Percentiles rank a stretch among this genome's conserved stretches.
Evolutionary conservation across 2,113 vertebrate genomes (phyloP).

Genomic region (Cacatua alba): DNA sequence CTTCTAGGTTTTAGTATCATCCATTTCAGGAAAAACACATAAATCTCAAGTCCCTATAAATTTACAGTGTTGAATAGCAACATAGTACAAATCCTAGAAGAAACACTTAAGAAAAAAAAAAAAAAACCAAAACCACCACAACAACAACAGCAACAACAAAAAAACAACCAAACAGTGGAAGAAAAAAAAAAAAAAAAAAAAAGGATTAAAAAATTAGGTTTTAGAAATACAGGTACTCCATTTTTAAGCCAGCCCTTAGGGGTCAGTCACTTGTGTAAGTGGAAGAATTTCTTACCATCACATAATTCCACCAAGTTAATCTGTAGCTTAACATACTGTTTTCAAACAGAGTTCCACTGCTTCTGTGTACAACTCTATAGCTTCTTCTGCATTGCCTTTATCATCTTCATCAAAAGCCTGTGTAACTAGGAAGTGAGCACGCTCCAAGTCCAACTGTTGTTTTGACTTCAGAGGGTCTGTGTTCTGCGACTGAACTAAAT

Average conservation of each 20-base stretch:
- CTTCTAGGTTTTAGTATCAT: not conserved
- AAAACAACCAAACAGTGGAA: not conserved
- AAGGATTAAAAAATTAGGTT: not conserved
- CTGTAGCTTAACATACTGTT: conserved; percentile 82
- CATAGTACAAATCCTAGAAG: not conserved
- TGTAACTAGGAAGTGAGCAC: conserved; percentile 94
- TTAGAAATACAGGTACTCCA: conserved; percentile 49
- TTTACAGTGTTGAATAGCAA: not conserved
- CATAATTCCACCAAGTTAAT: conserved; percentile 70
- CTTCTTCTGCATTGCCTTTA: conserved; percentile 91
- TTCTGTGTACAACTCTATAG: conserved; percentile 93
- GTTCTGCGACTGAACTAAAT: conserved; percentile 88
- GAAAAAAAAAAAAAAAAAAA: not conserved
- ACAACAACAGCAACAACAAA: too few relatives aligned
- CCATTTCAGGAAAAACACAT: not conserved
- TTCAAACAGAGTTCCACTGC: conserved; percentile 96
- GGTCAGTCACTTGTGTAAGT: conserved; percentile 39
- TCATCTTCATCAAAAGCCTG: conserved; percentile 98
- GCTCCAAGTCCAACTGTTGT: conserved; percentile 93
- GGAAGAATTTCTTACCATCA: conserved; percentile 72
- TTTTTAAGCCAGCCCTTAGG: conserved; percentile 49
- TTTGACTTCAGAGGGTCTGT: conserved; percentile 92
- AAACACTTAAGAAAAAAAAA: not conserved
- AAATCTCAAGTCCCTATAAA: not conserved
- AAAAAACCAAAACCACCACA: not conserved